A percentile compares a stretch with the other conserved stretches of the same genome.
Conservation (phyloP, 2,888 invertebrate species). For the Antitype chi region DNA sequence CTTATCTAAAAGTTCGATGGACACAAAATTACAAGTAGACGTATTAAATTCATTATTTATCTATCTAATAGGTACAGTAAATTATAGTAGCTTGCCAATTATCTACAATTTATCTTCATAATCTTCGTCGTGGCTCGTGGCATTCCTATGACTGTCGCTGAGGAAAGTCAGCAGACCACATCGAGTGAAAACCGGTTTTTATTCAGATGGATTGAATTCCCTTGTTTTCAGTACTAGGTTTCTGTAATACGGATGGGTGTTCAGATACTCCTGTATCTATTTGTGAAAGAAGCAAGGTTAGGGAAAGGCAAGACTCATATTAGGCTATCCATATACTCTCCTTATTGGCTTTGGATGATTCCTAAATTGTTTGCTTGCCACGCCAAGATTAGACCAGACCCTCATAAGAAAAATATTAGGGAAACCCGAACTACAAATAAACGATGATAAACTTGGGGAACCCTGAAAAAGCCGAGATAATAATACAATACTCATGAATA, state of each 20-base stretch:
- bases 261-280: neutral
- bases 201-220: slow-evolving; percentile 11
- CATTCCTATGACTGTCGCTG: neutral
- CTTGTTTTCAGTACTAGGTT: slow-evolving; percentile 6
- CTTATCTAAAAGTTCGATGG: slow-evolving; percentile 45
- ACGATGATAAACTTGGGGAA: slow-evolving; percentile 13
- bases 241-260: neutral
- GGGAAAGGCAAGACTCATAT: neutral
- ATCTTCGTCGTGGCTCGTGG: slow-evolving; percentile 21
- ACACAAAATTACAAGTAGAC: slow-evolving; percentile 20
- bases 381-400: neutral
- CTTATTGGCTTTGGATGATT: neutral
- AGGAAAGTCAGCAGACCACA: slow-evolving; percentile 19
- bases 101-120: slow-evolving; percentile 22
- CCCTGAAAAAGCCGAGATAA: slow-evolving; percentile 3
- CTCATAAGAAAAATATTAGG: neutral
- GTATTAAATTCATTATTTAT: slow-evolving; percentile 1
- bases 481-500: slow-evolving; percentile 7
- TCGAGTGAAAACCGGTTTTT: slow-evolving; percentile 10
- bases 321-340: too few species aligned
- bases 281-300: neutral
- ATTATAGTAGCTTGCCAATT: slow-evolving; percentile 12
- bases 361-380: neutral
- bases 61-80: neutral
- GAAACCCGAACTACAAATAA: neutral